Conservation (phyloP, 2,113 vertebrate species). For the Tupaia chinensis region DNA sequence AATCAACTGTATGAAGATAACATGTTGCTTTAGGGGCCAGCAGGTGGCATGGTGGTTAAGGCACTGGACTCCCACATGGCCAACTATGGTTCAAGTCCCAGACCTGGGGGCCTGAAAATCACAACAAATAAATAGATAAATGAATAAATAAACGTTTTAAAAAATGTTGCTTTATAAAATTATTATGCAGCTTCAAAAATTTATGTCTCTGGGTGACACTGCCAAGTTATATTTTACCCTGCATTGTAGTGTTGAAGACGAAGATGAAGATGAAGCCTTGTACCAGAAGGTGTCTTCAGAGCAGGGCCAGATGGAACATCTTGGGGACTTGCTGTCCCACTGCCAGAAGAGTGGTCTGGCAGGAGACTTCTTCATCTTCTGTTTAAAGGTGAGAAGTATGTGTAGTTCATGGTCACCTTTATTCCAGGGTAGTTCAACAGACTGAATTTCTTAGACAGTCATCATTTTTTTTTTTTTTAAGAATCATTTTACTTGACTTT, state of each 20-base stretch:
- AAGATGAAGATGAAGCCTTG: constrained; percentile 92
- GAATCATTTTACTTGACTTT: too few relatives aligned
- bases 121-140: too few relatives aligned
- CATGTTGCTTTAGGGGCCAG: background rate
- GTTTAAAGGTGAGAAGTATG: constrained; percentile 90
- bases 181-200: background rate
- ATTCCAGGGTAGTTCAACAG: background rate
- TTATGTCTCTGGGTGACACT: background rate
- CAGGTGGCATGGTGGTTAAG: too few relatives aligned
- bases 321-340: constrained; percentile 91
- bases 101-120: too few relatives aligned
- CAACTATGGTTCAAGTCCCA: too few relatives aligned
- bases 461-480: background rate
- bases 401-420: background rate
- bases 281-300: constrained; percentile 93
- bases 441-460: constrained; percentile 23
- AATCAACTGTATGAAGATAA: background rate
- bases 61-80: too few relatives aligned
- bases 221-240: background rate
- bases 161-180: background rate
- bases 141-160: too few relatives aligned
- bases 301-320: constrained; percentile 92
- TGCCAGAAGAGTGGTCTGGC: constrained; percentile 92
- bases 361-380: constrained; percentile 94
- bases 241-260: constrained; percentile 90